Percentiles rank a stretch among this genome's conserved stretches.
Conservation (phyloP, 2,797 vertebrate species). For the Acipenser ruthenus region DNA sequence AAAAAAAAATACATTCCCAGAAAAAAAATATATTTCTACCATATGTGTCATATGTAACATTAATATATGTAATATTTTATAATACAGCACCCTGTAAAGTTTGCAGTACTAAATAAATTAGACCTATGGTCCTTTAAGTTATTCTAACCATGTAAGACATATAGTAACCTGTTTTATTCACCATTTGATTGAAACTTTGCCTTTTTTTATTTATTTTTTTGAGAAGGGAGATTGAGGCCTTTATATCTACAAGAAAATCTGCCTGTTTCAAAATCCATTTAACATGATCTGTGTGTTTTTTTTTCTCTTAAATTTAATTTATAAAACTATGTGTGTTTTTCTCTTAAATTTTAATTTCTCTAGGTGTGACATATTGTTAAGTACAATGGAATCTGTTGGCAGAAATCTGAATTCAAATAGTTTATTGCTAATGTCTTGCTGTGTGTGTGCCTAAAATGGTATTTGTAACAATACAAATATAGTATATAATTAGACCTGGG, state of each 20-base stretch:
- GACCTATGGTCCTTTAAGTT: too few species aligned
- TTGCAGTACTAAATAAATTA: too few species aligned
- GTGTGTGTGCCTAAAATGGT: too few species aligned
- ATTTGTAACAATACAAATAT: too few species aligned
- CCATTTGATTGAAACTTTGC: too few species aligned
- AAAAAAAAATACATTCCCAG: background rate
- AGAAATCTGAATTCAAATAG: too few species aligned
- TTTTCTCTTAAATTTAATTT: slow-evolving; percentile 57
- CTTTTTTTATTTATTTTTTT: too few species aligned
- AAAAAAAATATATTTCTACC: background rate
- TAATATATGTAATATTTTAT: background rate
- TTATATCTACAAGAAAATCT: slow-evolving; percentile 37
- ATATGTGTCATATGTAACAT: background rate
- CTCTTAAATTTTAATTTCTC: slow-evolving; percentile 28
- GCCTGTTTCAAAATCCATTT: slow-evolving; percentile 63
- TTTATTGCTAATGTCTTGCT: too few species aligned
- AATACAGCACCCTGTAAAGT: background rate
- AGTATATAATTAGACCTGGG: too few species aligned
- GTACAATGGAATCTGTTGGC: too few species aligned
- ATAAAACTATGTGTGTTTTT: slow-evolving; percentile 55
- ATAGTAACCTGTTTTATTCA: too few species aligned
- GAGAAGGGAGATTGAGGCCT: slow-evolving; percentile 37
- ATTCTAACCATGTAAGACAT: too few species aligned
- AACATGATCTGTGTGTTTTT: slow-evolving; percentile 31
- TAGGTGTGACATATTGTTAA: slow-evolving; percentile 10